Percentiles rank a stretch among this genome's conserved stretches.
These are phyloP conservation scores for Sylvicapra grimmia DNA, from an alignment of 2,113 vertebrate genomes.

Conservation along the genomic window DNA sequence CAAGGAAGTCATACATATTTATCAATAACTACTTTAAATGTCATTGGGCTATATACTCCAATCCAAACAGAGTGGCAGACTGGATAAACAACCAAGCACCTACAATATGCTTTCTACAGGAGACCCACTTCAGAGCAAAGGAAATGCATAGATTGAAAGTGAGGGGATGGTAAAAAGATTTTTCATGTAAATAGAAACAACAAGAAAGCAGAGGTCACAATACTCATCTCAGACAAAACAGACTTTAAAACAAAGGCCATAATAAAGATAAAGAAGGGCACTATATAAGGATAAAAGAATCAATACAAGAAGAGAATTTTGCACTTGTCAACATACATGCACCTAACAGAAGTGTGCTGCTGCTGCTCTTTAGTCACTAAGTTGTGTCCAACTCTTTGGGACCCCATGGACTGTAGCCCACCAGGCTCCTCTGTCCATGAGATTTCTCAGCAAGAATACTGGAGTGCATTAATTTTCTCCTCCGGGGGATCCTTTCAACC, in stretches of 20 bases:
- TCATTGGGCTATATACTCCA: not conserved
- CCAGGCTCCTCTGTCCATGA: not conserved
- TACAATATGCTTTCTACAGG: not conserved
- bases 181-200: not conserved
- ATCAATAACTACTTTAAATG: not conserved
- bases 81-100: not conserved
- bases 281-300: not conserved
- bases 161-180: not conserved
- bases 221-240: not conserved
- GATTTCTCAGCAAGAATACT: not conserved
- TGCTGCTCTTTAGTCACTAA: not conserved
- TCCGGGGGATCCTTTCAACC: not conserved
- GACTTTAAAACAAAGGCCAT: not conserved
- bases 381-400: not conserved
- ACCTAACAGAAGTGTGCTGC: not conserved
- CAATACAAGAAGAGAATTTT: not conserved
- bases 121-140: not conserved
- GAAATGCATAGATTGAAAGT: not conserved
- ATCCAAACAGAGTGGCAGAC: not conserved
- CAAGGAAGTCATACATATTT: not conserved
- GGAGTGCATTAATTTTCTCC: not conserved
- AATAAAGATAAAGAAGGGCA: not conserved
- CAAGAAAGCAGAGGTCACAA: not conserved
- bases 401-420: not conserved
- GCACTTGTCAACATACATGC: not conserved